A percentile compares a stretch with the other conserved stretches of the same genome.
phyloP scores from a whole-genome alignment of 2,113 vertebrate genomes.

The Polyodon spathula region DNA sequence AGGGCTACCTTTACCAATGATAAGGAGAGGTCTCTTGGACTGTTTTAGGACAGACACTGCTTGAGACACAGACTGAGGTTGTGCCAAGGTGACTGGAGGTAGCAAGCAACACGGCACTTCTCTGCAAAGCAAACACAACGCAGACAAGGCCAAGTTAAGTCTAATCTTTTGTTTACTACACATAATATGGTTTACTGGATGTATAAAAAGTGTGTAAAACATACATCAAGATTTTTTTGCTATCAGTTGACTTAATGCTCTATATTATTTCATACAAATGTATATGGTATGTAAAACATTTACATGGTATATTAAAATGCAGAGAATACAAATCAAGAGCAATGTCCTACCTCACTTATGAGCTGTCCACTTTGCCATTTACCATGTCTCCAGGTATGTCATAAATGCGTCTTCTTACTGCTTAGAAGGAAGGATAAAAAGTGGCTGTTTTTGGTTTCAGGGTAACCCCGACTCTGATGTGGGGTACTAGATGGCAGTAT shows the following conservation, averaged over 20 bases:
- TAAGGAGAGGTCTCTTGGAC: constrained; percentile 73
- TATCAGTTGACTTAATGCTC: too few relatives aligned
- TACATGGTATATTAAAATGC: neutral
- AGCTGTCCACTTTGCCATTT: constrained; percentile 62
- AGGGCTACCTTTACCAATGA: constrained; percentile 83
- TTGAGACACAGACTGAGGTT: constrained; percentile 42
- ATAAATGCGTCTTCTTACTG: constrained; percentile 81
- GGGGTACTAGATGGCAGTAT: too few relatives aligned
- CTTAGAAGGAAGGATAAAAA: constrained; percentile 63
- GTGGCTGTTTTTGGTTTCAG: too few relatives aligned
- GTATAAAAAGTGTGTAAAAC: too few relatives aligned
- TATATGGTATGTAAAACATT: too few relatives aligned
- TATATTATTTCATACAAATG: too few relatives aligned
- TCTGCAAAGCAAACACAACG: constrained; percentile 44
- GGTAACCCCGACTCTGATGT: too few relatives aligned
- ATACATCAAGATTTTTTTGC: too few relatives aligned
- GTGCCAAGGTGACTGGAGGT: constrained; percentile 68
- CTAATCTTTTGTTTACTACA: too few relatives aligned
- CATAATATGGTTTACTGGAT: too few relatives aligned
- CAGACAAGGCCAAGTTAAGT: too few relatives aligned
- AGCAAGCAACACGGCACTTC: constrained; percentile 62
- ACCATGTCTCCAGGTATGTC: constrained; percentile 90
- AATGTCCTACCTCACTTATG: constrained; percentile 62
- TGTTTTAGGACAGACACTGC: constrained; percentile 57
- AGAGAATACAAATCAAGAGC: constrained; percentile 22